Evolutionary conservation across 1,140 invertebrate species (phyloP).

Genomic region (Archegozetes longisetosus): DNA sequence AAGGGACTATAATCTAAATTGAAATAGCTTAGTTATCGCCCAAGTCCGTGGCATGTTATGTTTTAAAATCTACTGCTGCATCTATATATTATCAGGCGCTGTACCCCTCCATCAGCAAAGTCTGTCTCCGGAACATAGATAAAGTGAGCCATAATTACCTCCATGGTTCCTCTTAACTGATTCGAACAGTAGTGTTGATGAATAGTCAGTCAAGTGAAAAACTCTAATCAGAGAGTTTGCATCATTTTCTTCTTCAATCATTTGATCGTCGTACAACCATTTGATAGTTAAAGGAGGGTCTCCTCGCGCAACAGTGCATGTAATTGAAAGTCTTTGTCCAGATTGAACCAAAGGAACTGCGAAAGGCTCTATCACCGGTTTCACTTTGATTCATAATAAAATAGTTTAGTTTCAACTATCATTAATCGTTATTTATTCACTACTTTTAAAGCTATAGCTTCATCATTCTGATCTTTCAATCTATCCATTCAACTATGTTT

Average conservation of each 20-base stretch:
- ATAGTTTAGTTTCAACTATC: background rate
- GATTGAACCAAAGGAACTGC: constrained; percentile 47
- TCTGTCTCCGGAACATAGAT: background rate
- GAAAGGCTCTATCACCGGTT: constrained; percentile 30
- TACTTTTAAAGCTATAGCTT: too few relatives aligned
- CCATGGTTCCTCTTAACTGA: constrained; percentile 35
- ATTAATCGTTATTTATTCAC: background rate
- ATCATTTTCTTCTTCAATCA: background rate
- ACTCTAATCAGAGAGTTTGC: constrained; percentile 1
- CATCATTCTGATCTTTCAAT: too few relatives aligned
- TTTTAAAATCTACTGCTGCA: too few relatives aligned
- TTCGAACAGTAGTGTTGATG: constrained; percentile 22
- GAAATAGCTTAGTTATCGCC: too few relatives aligned
- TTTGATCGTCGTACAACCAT: constrained; percentile 7
- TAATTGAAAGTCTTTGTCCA: constrained; percentile 62
- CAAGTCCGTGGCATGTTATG: too few relatives aligned
- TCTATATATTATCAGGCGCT: too few relatives aligned
- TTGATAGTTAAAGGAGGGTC: constrained; percentile 28
- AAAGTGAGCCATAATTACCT: constrained; percentile 28
- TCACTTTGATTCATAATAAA: constrained; percentile 17
- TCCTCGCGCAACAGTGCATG: constrained; percentile 64
- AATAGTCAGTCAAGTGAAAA: constrained; percentile 21
- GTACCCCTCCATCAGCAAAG: too few relatives aligned
- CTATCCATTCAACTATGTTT: too few relatives aligned
- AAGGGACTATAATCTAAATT: too few relatives aligned